Conservation (phyloP, 2,113 vertebrate species). For the Scopus umbretta region DNA sequence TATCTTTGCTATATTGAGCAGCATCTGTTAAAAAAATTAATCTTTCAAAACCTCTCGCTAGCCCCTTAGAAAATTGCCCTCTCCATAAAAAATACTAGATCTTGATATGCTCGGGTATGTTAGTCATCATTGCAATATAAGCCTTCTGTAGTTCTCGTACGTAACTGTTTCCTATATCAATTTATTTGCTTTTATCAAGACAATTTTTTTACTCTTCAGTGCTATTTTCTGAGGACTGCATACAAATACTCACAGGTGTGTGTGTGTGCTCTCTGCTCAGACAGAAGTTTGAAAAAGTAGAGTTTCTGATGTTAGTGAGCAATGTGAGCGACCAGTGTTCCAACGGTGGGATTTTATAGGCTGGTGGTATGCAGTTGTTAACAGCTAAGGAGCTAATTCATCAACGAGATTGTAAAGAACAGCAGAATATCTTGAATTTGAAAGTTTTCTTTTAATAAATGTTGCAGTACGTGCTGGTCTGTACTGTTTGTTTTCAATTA, state of each 20-base stretch:
- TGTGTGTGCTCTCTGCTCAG: not conserved
- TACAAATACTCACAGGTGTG: rapidly evolving
- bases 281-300: not conserved
- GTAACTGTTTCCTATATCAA: not conserved
- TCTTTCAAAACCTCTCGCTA: not conserved
- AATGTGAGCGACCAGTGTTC: not conserved
- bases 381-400: not conserved
- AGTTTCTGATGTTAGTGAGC: not conserved
- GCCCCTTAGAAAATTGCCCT: not conserved
- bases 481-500: not conserved
- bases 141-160: not conserved
- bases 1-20: not conserved
- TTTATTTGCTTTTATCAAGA: not conserved
- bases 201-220: not conserved
- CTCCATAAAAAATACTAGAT: not conserved
- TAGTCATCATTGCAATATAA: not conserved
- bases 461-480: not conserved
- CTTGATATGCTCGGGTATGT: not conserved
- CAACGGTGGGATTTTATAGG: not conserved
- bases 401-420: not conserved
- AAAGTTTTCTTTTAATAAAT: not conserved
- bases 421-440: not conserved
- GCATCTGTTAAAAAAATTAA: not conserved
- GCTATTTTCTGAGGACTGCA: not conserved
- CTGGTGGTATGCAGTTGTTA: not conserved